Percentiles rank a stretch among this genome's conserved stretches.
phyloP scores from a whole-genome alignment of 2,888 invertebrate genomes.

The Cosmopolites sordidus region DNA sequence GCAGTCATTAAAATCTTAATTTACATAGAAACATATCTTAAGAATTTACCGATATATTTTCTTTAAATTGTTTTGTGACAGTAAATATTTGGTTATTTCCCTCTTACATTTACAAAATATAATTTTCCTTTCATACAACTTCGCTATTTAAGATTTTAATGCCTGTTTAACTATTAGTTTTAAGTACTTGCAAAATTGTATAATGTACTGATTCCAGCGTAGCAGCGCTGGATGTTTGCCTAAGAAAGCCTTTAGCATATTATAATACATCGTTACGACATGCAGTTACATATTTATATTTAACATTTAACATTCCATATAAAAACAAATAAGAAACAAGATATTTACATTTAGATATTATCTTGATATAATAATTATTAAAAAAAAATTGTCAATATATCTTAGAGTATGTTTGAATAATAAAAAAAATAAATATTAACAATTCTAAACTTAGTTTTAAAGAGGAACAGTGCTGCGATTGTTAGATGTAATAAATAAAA shows the following conservation, averaged over 20 bases:
- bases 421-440: slow-evolving; percentile 40
- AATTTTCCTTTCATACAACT: too few species aligned
- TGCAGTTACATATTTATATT: slow-evolving; percentile 40
- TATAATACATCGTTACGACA: slow-evolving; percentile 42
- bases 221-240: slow-evolving; percentile 46
- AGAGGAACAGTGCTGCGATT: slow-evolving; percentile 42
- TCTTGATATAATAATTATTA: slow-evolving; percentile 25
- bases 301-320: slow-evolving; percentile 45
- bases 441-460: slow-evolving; percentile 47
- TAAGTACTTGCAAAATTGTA: slow-evolving; percentile 44
- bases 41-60: too few species aligned
- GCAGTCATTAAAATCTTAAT: slow-evolving; percentile 8
- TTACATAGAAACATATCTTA: not conserved
- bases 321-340: slow-evolving; percentile 23
- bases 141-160: slow-evolving; percentile 8
- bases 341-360: slow-evolving; percentile 27
- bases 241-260: slow-evolving; percentile 48
- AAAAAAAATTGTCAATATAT: slow-evolving; percentile 43
- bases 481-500: slow-evolving; percentile 44
- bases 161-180: slow-evolving; percentile 28
- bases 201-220: slow-evolving; percentile 44
- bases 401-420: slow-evolving; percentile 38
- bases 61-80: too few species aligned
- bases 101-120: too few species aligned
- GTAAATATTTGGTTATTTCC: too few species aligned